A percentile compares a stretch with the other conserved stretches of the same genome.
Evolutionary conservation across 2,888 invertebrate genomes (phyloP).

Genomic region (Oegoconia quadripuncta): DNA sequence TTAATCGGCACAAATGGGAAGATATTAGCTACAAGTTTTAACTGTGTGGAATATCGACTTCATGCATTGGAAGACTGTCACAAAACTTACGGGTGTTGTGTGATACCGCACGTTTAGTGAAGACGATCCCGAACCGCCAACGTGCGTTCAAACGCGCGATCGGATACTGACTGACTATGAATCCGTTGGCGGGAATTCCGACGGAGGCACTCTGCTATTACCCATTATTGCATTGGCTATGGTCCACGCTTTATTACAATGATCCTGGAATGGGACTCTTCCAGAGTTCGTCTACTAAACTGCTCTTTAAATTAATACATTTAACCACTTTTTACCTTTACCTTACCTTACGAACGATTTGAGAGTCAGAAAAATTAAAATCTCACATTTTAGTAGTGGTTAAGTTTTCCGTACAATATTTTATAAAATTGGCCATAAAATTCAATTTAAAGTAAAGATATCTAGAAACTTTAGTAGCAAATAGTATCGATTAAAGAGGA

Average conservation of each 20-base stretch:
- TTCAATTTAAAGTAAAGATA: too few species aligned
- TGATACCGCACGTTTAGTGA: conserved; percentile 35
- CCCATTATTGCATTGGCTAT: conserved; percentile 4
- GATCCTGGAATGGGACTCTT: too few species aligned
- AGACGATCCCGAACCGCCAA: conserved; percentile 27
- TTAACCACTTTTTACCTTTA: too few species aligned
- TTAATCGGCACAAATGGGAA: conserved; percentile 7
- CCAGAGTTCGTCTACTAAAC: too few species aligned
- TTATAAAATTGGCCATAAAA: too few species aligned
- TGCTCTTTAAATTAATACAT: too few species aligned
- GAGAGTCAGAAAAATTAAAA: too few species aligned
- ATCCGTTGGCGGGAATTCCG: conserved; percentile 14
- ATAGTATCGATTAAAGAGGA: too few species aligned
- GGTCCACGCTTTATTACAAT: not conserved
- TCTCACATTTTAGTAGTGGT: too few species aligned
- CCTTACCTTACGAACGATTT: too few species aligned
- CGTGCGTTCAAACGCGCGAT: conserved; percentile 50
- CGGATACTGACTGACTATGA: conserved; percentile 43
- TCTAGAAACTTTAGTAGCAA: too few species aligned
- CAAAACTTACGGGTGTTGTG: conserved; percentile 58
- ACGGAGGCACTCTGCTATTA: conserved; percentile 9
- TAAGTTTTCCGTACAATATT: too few species aligned
- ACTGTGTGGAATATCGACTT: conserved; percentile 39
- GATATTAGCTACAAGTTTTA: conserved; percentile 15
- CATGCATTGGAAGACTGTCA: conserved; percentile 43